Evolutionary conservation across 2,888 invertebrate species (phyloP).

Genomic region (Disparrhopalites patrizii): DNA sequence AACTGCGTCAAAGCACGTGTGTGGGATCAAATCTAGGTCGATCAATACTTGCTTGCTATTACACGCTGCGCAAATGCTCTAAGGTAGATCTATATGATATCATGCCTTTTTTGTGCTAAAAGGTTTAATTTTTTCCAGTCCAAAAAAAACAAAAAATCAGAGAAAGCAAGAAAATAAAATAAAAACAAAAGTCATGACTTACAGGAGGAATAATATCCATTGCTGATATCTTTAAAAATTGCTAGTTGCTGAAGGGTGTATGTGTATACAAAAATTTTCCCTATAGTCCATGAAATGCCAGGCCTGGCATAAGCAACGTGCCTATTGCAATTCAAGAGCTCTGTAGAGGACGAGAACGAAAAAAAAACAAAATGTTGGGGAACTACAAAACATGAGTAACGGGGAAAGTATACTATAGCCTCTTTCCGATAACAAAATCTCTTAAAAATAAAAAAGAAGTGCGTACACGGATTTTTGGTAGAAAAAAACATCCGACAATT

Average conservation of each 20-base stretch:
- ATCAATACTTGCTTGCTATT: conserved; percentile 27
- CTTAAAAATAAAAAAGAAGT: too few species aligned
- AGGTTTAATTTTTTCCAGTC: too few species aligned
- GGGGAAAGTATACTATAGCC: neutral
- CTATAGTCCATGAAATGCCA: conserved; percentile 8
- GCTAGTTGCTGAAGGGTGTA: neutral
- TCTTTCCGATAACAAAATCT: neutral
- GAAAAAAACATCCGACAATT: too few species aligned
- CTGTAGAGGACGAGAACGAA: neutral
- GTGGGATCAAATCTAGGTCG: conserved; percentile 30
- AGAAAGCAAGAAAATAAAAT: too few species aligned
- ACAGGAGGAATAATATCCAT: conserved; percentile 15
- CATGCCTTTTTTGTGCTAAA: too few species aligned
- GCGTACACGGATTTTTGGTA: too few species aligned
- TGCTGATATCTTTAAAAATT: neutral
- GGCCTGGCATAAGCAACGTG: conserved; percentile 6
- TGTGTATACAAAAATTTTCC: neutral
- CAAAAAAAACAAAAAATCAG: too few species aligned
- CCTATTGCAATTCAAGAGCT: neutral
- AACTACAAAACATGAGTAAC: neutral
- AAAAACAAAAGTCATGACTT: too few species aligned
- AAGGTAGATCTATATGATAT: conserved; percentile 15
- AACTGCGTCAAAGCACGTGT: conserved; percentile 33
- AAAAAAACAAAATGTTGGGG: neutral
- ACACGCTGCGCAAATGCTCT: conserved; percentile 29